Evolutionary conservation across 2,888 invertebrate genomes (phyloP).

Genomic region (Notodonta ziczac): DNA sequence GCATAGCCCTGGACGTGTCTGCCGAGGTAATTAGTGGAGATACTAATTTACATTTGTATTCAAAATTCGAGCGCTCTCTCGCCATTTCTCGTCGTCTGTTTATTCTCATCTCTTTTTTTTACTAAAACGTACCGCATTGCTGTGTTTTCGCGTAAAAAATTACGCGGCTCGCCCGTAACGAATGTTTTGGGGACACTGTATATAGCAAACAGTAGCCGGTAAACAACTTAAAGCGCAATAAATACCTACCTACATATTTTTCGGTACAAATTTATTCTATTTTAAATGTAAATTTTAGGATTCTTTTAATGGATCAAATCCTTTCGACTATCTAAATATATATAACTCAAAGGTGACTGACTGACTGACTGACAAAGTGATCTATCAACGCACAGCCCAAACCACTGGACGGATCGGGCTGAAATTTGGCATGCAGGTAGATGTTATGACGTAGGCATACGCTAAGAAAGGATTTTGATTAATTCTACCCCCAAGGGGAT

Average conservation of each 20-base stretch:
- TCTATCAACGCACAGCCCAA: too few relatives aligned
- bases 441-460: too few relatives aligned
- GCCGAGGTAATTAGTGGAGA: conserved; percentile 83
- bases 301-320: not conserved
- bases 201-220: conserved; percentile 65
- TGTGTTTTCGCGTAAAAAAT: conserved; percentile 82
- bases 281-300: not conserved
- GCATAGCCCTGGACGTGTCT: conserved; percentile 81
- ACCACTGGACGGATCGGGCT: too few relatives aligned
- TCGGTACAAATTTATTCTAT: not conserved
- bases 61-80: conserved; percentile 83
- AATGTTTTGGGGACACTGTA: conserved; percentile 73
- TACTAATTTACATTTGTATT: conserved; percentile 86
- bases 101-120: conserved; percentile 80
- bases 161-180: conserved; percentile 73
- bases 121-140: conserved; percentile 81
- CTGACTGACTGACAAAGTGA: too few relatives aligned
- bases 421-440: too few relatives aligned
- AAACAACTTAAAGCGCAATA: conserved; percentile 67
- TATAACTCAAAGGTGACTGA: too few relatives aligned
- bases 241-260: conserved; percentile 45
- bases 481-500: too few relatives aligned
- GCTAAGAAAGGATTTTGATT: too few relatives aligned
- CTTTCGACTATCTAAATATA: too few relatives aligned
- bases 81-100: conserved; percentile 82